These are phyloP conservation scores for Ibidorhyncha struthersii DNA, from an alignment of 2,113 vertebrate species.

Conservation along the genomic window DNA sequence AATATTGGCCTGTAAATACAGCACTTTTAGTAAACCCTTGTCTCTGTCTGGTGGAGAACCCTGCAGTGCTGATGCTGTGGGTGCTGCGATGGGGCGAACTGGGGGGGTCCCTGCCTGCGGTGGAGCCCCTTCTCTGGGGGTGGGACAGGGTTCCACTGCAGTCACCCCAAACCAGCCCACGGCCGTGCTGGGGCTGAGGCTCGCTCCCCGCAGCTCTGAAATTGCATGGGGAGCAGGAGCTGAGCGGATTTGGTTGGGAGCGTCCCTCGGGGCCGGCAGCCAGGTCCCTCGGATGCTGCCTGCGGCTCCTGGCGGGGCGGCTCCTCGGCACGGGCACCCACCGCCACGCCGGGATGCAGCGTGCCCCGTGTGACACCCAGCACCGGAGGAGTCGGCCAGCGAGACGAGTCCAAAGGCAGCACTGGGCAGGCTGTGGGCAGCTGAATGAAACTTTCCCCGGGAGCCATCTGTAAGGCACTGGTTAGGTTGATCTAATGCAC, in stretches of 20 bases:
- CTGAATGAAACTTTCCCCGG: neutral
- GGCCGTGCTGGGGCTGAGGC: neutral
- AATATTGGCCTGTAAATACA: neutral
- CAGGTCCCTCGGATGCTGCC: neutral
- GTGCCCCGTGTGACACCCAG: neutral
- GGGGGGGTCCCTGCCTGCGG: too few species aligned
- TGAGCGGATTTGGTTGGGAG: neutral
- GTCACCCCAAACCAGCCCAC: neutral
- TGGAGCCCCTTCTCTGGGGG: neutral
- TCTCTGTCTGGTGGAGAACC: neutral
- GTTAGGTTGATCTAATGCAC: neutral
- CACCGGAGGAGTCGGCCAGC: accelerated
- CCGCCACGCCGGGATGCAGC: accelerated
- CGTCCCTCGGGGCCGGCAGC: too few species aligned
- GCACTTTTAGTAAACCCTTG: neutral
- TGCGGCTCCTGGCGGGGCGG: neutral
- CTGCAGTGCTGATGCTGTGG: accelerated
- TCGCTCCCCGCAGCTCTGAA: accelerated
- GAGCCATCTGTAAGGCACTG: neutral
- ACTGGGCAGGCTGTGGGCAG: neutral
- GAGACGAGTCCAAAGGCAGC: neutral
- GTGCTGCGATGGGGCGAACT: accelerated
- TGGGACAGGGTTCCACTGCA: neutral
- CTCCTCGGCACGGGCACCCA: accelerated
- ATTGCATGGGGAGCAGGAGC: accelerated